Percentiles rank a stretch among this genome's conserved stretches.
Conservation (phyloP, 2,888 invertebrate species). For the Philereme vetulata region DNA sequence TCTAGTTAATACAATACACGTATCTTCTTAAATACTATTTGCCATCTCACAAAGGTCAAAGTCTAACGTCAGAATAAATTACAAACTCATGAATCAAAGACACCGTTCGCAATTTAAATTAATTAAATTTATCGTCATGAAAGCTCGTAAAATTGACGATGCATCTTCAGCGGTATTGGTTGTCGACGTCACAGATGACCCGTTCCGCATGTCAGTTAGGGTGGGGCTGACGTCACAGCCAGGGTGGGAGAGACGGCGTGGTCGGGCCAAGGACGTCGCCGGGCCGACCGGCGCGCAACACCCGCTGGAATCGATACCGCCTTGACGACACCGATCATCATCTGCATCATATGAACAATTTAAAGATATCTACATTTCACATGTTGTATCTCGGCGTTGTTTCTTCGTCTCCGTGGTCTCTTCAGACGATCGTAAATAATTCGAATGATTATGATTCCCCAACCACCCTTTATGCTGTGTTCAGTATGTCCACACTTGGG, state of each 20-base stretch:
- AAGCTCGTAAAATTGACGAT: constrained; percentile 37
- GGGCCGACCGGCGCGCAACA: constrained; percentile 79
- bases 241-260: constrained; percentile 64
- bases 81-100: constrained; percentile 11
- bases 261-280: constrained; percentile 81
- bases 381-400: neutral
- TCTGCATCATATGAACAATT: constrained; percentile 47
- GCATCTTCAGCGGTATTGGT: constrained; percentile 50
- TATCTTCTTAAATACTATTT: constrained; percentile 10
- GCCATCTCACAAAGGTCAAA: constrained; percentile 26
- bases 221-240: constrained; percentile 68
- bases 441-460: too few relatives aligned
- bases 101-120: constrained; percentile 6
- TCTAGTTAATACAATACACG: constrained; percentile 5
- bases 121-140: constrained; percentile 1
- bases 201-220: constrained; percentile 61
- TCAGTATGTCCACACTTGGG: too few relatives aligned
- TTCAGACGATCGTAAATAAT: too few relatives aligned
- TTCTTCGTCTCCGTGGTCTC: too few relatives aligned
- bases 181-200: constrained; percentile 72
- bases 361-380: constrained; percentile 10
- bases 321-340: constrained; percentile 54
- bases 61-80: constrained; percentile 22
- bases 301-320: constrained; percentile 71
- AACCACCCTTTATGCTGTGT: too few relatives aligned